Conservation (phyloP, 2,888 invertebrate species). For the Sinhomidia bicolor region DNA sequence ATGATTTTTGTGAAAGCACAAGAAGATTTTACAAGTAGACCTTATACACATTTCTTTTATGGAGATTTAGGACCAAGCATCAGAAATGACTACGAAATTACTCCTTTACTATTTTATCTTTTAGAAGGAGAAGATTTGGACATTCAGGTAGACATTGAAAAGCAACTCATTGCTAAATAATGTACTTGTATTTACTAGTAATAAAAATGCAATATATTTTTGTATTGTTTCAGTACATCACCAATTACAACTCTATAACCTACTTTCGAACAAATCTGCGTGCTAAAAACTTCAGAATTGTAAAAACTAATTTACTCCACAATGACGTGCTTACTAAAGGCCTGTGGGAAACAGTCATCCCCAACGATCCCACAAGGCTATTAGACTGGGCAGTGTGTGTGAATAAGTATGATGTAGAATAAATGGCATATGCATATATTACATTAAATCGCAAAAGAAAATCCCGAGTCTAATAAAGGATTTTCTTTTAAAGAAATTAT, state of each 20-base stretch:
- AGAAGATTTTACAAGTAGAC: slow-evolving; percentile 2
- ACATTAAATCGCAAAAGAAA: too few relatives aligned
- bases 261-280: slow-evolving; percentile 96
- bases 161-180: background rate
- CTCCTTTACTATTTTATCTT: slow-evolving; percentile 4
- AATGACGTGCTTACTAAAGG: slow-evolving; percentile 83
- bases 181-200: too few relatives aligned
- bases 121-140: slow-evolving; percentile 44
- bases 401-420: slow-evolving; percentile 84
- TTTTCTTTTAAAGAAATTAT: slow-evolving; percentile 84
- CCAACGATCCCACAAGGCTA: slow-evolving; percentile 92
- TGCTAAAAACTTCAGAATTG: slow-evolving; percentile 94
- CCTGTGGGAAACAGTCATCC: slow-evolving; percentile 91
- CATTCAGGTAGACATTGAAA: slow-evolving; percentile 44
- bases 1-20: slow-evolving; percentile 41
- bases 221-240: slow-evolving; percentile 18
- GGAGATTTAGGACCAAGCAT: slow-evolving; percentile 16
- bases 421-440: too few relatives aligned
- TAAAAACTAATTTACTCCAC: slow-evolving; percentile 85
- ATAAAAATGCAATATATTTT: background rate
- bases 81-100: slow-evolving; percentile 1
- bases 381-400: slow-evolving; percentile 94
- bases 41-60: slow-evolving; percentile 31
- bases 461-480: background rate
- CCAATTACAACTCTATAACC: slow-evolving; percentile 36